These are phyloP conservation scores for Machimus atricapillus DNA, from an alignment of 2,888 invertebrate species.

Conservation along the genomic window DNA sequence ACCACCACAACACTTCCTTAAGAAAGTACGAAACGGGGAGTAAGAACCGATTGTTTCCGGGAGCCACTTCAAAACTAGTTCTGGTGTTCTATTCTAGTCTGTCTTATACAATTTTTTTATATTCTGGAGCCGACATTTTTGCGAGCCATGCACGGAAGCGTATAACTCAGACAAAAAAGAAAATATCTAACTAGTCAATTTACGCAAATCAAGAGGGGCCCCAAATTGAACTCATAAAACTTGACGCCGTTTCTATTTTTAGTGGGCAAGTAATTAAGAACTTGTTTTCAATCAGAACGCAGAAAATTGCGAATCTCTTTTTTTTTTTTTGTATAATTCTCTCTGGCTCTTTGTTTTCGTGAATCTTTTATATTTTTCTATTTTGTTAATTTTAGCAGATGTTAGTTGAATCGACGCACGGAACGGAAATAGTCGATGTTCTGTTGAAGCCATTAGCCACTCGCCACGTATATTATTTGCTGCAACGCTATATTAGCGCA, in stretches of 20 bases:
- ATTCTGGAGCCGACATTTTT: neutral
- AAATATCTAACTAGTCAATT: neutral
- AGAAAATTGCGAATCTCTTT: neutral
- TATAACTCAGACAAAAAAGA: neutral
- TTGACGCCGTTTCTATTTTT: constrained; percentile 13
- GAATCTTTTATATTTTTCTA: neutral
- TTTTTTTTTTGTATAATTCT: neutral
- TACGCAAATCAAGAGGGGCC: neutral
- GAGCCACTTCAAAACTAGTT: neutral
- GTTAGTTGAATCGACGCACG: neutral
- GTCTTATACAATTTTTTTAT: neutral
- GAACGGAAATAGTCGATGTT: neutral
- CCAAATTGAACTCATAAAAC: constrained; percentile 13
- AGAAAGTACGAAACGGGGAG: neutral
- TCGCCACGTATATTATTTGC: neutral
- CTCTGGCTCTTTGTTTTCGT: neutral
- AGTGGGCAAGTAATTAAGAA: constrained; percentile 18
- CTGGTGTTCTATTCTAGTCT: neutral
- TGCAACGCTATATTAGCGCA: neutral
- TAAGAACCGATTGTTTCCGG: neutral
- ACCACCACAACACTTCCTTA: neutral
- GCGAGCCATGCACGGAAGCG: neutral
- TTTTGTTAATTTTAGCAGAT: neutral
- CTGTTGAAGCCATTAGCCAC: neutral
- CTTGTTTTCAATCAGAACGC: constrained; percentile 30